Evolutionary conservation across 1,140 invertebrate genomes (phyloP).

Genomic region (Artemia franciscana): DNA sequence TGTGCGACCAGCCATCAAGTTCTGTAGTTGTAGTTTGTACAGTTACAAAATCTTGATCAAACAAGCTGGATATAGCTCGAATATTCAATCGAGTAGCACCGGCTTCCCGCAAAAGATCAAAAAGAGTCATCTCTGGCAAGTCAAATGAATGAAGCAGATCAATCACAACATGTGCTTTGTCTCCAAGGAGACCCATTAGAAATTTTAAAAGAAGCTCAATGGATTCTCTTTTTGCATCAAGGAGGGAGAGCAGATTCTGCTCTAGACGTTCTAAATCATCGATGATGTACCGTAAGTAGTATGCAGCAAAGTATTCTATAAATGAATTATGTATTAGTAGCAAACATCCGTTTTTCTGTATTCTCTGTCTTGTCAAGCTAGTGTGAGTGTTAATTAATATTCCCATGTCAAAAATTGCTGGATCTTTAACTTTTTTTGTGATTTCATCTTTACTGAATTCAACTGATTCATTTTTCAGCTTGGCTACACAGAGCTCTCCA

Average conservation of each 20-base stretch:
- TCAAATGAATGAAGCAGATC: conserved; percentile 2
- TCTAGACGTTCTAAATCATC: not conserved
- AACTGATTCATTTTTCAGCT: too few relatives aligned
- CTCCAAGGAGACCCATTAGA: conserved; percentile 6
- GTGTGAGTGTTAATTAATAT: too few relatives aligned
- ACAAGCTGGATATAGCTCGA: not conserved
- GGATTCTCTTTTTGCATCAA: not conserved
- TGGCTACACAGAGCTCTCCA: conserved; percentile 14
- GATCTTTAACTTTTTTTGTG: too few relatives aligned
- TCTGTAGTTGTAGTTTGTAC: conserved; percentile 6
- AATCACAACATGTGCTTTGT: conserved; percentile 2
- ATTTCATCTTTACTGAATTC: too few relatives aligned
- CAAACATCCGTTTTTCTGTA: conserved; percentile 7
- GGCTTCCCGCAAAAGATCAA: conserved; percentile 8
- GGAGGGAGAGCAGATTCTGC: not conserved
- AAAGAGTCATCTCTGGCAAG: conserved; percentile 4
- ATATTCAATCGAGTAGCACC: conserved; percentile 3
- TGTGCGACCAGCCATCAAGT: conserved; percentile 9
- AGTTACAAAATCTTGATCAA: conserved; percentile 6
- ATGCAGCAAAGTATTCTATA: conserved; percentile 8
- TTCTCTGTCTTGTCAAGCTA: too few relatives aligned
- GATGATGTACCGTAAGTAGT: conserved; percentile 5
- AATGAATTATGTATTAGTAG: conserved; percentile 9
- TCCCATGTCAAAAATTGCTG: too few relatives aligned
- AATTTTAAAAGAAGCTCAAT: conserved; percentile 8